A percentile compares a stretch with the other conserved stretches of the same genome.
Conservation (phyloP, 2,113 vertebrate genomes). For the Halichoerus grypus region DNA sequence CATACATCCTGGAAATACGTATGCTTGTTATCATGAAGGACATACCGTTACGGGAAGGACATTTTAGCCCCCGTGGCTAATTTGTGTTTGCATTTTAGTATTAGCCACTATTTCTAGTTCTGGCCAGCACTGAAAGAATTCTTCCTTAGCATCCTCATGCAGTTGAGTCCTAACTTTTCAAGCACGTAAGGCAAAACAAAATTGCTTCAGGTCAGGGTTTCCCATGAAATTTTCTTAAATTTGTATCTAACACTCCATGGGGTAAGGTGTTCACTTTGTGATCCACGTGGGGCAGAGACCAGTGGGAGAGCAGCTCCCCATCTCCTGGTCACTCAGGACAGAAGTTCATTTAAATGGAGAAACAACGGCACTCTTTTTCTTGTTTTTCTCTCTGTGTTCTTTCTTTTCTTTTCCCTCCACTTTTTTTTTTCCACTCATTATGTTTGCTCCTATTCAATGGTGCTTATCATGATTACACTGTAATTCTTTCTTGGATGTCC, state of each 20-base stretch:
- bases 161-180: conserved; percentile 19
- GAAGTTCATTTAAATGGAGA: background rate
- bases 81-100: conserved; percentile 66
- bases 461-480: background rate
- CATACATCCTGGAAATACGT: background rate
- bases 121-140: conserved; percentile 68
- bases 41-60: background rate
- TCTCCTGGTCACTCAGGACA: background rate
- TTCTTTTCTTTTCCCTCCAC: background rate
- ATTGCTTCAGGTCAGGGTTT: background rate
- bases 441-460: background rate
- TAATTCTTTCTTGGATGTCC: background rate
- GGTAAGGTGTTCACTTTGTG: background rate
- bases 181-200: background rate
- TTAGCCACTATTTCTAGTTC: conserved; percentile 37
- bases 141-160: background rate
- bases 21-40: background rate
- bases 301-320: background rate
- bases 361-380: background rate
- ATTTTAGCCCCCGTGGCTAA: conserved; percentile 64
- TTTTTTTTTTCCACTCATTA: background rate
- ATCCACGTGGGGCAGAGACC: background rate
- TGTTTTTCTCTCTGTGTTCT: background rate
- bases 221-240: background rate
- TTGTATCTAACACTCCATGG: background rate